Conservation (phyloP, 1,140 invertebrate species). For the Saccostrea echinata region DNA sequence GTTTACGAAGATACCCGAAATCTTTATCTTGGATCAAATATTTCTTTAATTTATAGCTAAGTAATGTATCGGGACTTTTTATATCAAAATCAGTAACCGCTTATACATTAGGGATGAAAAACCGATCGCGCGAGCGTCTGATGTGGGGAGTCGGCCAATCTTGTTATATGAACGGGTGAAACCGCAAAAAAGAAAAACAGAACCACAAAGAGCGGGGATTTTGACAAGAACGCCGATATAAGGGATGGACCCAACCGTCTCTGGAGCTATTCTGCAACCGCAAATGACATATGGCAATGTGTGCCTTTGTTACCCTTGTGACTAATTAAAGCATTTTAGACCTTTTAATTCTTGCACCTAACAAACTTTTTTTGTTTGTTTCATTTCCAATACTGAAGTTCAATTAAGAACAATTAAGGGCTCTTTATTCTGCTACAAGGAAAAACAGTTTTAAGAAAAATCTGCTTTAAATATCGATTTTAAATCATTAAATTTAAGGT, state of each 20-base stretch:
- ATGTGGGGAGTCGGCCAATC: not conserved
- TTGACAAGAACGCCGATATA: not conserved
- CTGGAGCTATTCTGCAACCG: not conserved
- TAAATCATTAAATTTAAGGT: too few relatives aligned
- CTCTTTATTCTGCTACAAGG: not conserved
- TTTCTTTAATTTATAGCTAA: not conserved
- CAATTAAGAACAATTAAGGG: not conserved
- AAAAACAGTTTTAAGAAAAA: too few relatives aligned
- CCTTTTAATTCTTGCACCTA: not conserved
- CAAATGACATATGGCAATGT: conserved; percentile 36
- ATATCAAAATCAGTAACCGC: not conserved
- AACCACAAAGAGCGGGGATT: not conserved
- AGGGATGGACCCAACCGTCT: not conserved
- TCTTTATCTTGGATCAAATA: not conserved
- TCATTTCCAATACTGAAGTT: not conserved
- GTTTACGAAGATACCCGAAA: conserved; percentile 14
- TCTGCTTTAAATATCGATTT: too few relatives aligned
- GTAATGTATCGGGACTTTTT: not conserved
- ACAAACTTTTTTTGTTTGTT: conserved; percentile 4
- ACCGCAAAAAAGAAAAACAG: not conserved
- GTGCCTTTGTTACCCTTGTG: not conserved
- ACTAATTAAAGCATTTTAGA: conserved; percentile 25
- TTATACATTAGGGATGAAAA: not conserved
- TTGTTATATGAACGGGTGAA: conserved; percentile 13
- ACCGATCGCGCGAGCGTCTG: not conserved